phyloP scores from a whole-genome alignment of 2,113 vertebrate species.

The Mus pahari region DNA sequence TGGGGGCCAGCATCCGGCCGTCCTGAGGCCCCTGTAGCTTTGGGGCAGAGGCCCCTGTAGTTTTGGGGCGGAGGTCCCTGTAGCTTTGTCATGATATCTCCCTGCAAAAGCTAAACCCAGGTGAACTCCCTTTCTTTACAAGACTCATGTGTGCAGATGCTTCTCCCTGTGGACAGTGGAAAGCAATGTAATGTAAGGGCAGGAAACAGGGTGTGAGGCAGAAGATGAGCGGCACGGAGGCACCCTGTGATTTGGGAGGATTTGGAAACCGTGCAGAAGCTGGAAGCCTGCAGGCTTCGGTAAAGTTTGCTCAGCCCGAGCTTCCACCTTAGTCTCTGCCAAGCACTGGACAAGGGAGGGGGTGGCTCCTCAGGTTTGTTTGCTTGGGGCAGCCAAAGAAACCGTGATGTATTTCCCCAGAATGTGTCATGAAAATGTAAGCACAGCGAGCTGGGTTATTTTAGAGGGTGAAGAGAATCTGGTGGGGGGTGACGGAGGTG shows the following conservation, averaged over 20 bases:
- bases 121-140: background rate
- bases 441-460: slow-evolving; percentile 43
- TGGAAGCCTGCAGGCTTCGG: background rate
- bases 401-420: slow-evolving; percentile 18
- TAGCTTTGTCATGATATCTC: background rate
- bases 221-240: background rate
- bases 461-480: slow-evolving; percentile 41
- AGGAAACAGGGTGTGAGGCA: background rate
- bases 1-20: background rate
- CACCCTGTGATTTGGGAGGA: background rate
- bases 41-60: background rate
- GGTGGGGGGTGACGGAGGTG: background rate
- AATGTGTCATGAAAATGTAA: slow-evolving; percentile 65
- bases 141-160: background rate
- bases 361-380: background rate
- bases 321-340: background rate
- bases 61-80: background rate
- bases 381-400: slow-evolving; percentile 54
- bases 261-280: background rate
- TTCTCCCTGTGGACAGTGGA: background rate
- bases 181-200: background rate
- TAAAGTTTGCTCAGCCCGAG: background rate
- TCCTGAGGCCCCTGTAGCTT: background rate
- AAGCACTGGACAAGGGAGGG: rapidly evolving
- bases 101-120: background rate